Percentiles rank a stretch among this genome's conserved stretches.
Conservation (phyloP, 1,140 invertebrate genomes). For the Diorhabda sublineata region DNA sequence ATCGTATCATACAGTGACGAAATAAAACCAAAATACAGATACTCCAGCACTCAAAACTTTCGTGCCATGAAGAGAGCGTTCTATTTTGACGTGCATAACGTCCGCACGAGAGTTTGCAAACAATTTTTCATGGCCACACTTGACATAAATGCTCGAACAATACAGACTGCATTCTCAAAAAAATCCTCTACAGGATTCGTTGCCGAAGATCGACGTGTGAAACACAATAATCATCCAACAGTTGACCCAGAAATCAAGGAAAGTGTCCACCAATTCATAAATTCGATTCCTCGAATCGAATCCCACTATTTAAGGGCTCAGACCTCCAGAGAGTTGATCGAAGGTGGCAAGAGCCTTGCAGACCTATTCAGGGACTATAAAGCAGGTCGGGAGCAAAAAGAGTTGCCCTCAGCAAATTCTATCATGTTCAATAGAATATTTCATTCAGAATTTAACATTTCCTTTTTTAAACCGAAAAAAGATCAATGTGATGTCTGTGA, state of each 20-base stretch:
- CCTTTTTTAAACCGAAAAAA: constrained; percentile 24
- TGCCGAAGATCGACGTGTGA: not conserved
- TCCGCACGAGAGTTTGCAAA: not conserved
- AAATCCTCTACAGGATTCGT: not conserved
- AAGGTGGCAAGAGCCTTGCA: too few relatives aligned
- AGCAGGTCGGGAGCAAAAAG: constrained; percentile 10
- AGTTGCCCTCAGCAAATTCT: constrained; percentile 30
- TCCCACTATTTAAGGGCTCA: constrained; percentile 40
- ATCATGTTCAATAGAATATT: constrained; percentile 39
- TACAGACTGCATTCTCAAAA: not conserved
- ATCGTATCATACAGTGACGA: too few relatives aligned
- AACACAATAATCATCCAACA: not conserved
- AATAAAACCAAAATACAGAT: constrained; percentile 28
- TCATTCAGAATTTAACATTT: constrained; percentile 30
- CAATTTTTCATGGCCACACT: not conserved
- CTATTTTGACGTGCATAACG: constrained; percentile 3
- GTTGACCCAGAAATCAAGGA: not conserved
- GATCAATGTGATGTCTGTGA: constrained; percentile 21
- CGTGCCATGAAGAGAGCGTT: not conserved
- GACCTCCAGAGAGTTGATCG: too few relatives aligned
- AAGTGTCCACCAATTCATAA: constrained; percentile 5
- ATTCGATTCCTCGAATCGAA: constrained; percentile 32
- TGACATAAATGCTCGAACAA: not conserved
- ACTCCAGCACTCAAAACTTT: constrained; percentile 10
- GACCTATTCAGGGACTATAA: too few relatives aligned